Percentiles rank a stretch among this genome's conserved stretches.
phyloP scores from a whole-genome alignment of 2,113 vertebrate genomes.

The Sardina pilchardus region DNA sequence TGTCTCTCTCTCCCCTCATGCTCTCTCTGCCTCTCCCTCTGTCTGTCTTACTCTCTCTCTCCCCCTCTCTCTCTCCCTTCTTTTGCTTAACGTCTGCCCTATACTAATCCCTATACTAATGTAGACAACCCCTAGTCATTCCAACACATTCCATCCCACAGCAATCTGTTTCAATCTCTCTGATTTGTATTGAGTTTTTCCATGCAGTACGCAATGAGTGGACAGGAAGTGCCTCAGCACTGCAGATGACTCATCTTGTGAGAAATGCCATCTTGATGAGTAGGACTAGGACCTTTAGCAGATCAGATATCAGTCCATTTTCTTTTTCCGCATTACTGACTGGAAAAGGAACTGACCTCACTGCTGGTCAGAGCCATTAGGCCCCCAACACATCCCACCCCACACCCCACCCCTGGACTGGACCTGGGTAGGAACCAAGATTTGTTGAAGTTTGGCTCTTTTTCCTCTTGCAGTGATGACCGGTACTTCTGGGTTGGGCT shows the following conservation, averaged over 20 bases:
- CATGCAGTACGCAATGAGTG: neutral
- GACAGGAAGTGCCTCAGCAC: neutral
- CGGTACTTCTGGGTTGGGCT: constrained; percentile 93
- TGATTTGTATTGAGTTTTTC: neutral
- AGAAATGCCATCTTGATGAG: neutral
- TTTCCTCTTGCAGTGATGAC: constrained; percentile 57
- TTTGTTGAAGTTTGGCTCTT: neutral
- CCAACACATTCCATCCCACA: neutral
- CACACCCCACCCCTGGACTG: neutral
- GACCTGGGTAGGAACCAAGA: neutral
- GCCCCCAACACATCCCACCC: no score
- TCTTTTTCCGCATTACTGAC: neutral
- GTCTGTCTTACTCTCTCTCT: neutral
- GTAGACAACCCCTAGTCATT: neutral
- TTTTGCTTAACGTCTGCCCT: neutral
- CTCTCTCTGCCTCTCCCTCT: neutral
- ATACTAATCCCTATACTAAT: neutral
- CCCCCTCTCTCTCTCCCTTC: neutral
- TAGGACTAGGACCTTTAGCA: neutral
- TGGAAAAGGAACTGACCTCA: neutral
- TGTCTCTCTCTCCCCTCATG: no score
- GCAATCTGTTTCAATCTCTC: neutral
- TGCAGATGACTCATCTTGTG: neutral
- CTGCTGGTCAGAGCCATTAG: neutral
- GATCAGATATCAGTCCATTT: neutral